A percentile compares a stretch with the other conserved stretches of the same genome.
Evolutionary conservation across 2,888 invertebrate species (phyloP).

Genomic region (Tridacna crocea): DNA sequence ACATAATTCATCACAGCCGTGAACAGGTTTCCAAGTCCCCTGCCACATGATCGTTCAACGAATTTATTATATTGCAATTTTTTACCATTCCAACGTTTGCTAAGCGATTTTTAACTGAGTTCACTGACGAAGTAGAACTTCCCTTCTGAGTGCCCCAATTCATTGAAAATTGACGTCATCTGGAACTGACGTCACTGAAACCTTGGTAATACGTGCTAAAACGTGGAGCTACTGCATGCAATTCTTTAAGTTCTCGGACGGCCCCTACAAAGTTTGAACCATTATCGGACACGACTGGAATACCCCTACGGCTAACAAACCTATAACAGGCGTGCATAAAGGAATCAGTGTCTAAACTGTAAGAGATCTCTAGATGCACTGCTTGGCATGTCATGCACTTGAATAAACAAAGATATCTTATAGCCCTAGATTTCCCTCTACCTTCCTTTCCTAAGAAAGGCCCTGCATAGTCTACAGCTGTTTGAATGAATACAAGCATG

Average conservation of each 20-base stretch:
- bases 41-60: no score
- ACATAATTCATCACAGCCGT: no score
- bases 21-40: no score
- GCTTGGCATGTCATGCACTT: conserved; percentile 48
- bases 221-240: conserved; percentile 17
- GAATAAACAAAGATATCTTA: conserved; percentile 58
- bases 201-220: no score
- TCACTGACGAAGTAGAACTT: no score
- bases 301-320: conserved; percentile 42
- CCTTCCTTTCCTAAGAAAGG: conserved; percentile 28
- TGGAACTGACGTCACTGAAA: no score
- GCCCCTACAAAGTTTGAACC: conserved; percentile 52
- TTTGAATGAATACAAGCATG: conserved; percentile 31
- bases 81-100: no score
- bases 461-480: conserved; percentile 36
- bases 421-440: conserved; percentile 37
- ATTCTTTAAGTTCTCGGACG: conserved; percentile 35
- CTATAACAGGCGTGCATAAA: conserved; percentile 52
- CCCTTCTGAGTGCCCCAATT: no score
- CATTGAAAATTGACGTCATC: no score
- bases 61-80: no score
- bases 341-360: conserved; percentile 45
- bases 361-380: conserved; percentile 51
- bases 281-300: conserved; percentile 52
- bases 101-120: no score